phyloP scores from a whole-genome alignment of 2,888 invertebrate species.

The Sphecodes monilicornis region DNA sequence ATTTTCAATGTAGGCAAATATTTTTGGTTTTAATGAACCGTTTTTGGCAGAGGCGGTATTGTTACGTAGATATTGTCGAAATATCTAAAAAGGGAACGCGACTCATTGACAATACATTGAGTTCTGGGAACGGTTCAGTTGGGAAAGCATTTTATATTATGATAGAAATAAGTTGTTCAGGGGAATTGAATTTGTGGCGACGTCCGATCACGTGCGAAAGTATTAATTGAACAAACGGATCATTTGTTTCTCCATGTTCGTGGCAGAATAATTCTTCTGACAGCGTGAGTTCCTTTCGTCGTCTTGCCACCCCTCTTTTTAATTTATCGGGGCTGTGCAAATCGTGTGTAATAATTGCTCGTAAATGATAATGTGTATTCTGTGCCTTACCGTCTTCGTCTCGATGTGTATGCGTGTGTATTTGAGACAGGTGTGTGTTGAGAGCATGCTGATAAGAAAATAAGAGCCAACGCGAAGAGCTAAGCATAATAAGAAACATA shows the following conservation, averaged over 20 bases:
- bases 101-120: slow-evolving; percentile 4
- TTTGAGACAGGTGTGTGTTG: slow-evolving; percentile 31
- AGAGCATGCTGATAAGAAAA: slow-evolving; percentile 25
- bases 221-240: not conserved
- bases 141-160: slow-evolving; percentile 4
- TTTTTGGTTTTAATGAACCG: not conserved
- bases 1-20: not conserved
- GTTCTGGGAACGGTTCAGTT: slow-evolving; percentile 6
- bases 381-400: slow-evolving; percentile 70
- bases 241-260: not conserved
- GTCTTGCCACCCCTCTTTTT: slow-evolving; percentile 51
- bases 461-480: slow-evolving; percentile 34
- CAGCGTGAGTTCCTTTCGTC: slow-evolving; percentile 64
- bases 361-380: slow-evolving; percentile 69
- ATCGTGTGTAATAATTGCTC: slow-evolving; percentile 52
- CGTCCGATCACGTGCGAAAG: slow-evolving; percentile 20
- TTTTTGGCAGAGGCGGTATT: not conserved
- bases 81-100: not conserved
- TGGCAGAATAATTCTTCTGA: slow-evolving; percentile 22
- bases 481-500: slow-evolving; percentile 35
- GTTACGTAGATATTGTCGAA: not conserved
- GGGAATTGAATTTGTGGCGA: not conserved
- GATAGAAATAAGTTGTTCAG: not conserved
- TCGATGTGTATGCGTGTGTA: slow-evolving; percentile 40
- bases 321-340: slow-evolving; percentile 70